Conservation (phyloP, 2,797 vertebrate genomes). For the Gambusia yucatana region DNA sequence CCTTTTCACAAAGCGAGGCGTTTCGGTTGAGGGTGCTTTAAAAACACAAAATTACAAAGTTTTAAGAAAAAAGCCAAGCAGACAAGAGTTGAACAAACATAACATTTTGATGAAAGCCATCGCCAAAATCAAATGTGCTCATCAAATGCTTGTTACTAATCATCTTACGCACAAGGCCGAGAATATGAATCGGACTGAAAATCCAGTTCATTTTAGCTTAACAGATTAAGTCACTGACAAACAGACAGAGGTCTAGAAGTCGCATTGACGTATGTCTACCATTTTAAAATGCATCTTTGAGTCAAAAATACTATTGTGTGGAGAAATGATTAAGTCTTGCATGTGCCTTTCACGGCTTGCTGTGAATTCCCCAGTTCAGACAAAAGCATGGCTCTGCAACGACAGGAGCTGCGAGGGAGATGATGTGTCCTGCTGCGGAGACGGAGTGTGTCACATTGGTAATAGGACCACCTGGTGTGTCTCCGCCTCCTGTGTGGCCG, state of each 20-base stretch:
- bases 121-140: too few species aligned
- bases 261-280: background rate
- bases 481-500: conserved; percentile 20
- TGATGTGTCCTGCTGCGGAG: conserved; percentile 18
- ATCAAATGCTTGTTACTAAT: background rate
- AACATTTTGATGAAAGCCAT: too few species aligned
- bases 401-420: background rate
- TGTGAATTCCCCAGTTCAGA: background rate
- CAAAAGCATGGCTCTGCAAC: background rate
- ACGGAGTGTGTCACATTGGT: conserved; percentile 22
- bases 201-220: background rate
- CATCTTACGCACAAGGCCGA: background rate
- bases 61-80: too few species aligned
- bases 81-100: too few species aligned
- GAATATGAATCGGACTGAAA: background rate
- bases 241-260: background rate
- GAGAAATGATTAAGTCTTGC: background rate
- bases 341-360: background rate
- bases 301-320: background rate
- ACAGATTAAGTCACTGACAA: background rate
- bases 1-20: too few species aligned
- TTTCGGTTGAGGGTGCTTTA: too few species aligned
- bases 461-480: conserved; percentile 39
- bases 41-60: too few species aligned
- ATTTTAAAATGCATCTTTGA: background rate